Evolutionary conservation across 1,140 invertebrate species (phyloP), one percentile per base, ranked within the genome.

Genomic region (Sycobia sp.): DNA sequence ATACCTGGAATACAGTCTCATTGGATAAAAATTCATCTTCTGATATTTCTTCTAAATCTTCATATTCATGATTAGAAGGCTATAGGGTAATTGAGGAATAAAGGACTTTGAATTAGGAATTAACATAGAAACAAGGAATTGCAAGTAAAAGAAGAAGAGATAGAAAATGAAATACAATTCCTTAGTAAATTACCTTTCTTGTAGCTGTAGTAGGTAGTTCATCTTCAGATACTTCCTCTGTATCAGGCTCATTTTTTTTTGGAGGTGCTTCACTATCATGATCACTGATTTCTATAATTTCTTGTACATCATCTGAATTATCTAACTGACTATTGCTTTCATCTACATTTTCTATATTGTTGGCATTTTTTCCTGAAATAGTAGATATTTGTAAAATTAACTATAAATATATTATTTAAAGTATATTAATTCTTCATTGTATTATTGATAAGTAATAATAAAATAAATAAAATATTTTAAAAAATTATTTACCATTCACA

Each of bases 191-290:
- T 71, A 82, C 80, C 71, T 82, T 82, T 7, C 79, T 64, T 4
- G 78, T 65, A 25, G 74, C 73, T 71, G 83, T 82, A 13, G 73
- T 80, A 1, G 84, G 86, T 3, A 89, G 67, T 69, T 89, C 87
- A 70, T 89, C 88, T 74, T 89, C 88, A 11, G 87, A 87, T 49
- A 90, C 87, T 67, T 87, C 87, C 79, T 89, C 88, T 5, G 87
- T 87, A 73, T 89, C 87, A 16, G 86, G 85, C 67, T 88, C 84
- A 7, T 60, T 79, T 55, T 79, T 80, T 49, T 83, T 73, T 4
- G 68, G 25, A 44, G 62, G 36, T 20, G 20, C 1, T 44, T 56
- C 56, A 51, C 36, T 62, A 51, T 73, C 66, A 34, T 66, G 67
- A 56, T 75, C 65, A 18, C 67, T 69, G 53, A 70, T 56, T 67